These are phyloP conservation scores for Zaprionus africanus DNA, from an alignment of 1,140 invertebrate species.

Conservation along the genomic window DNA sequence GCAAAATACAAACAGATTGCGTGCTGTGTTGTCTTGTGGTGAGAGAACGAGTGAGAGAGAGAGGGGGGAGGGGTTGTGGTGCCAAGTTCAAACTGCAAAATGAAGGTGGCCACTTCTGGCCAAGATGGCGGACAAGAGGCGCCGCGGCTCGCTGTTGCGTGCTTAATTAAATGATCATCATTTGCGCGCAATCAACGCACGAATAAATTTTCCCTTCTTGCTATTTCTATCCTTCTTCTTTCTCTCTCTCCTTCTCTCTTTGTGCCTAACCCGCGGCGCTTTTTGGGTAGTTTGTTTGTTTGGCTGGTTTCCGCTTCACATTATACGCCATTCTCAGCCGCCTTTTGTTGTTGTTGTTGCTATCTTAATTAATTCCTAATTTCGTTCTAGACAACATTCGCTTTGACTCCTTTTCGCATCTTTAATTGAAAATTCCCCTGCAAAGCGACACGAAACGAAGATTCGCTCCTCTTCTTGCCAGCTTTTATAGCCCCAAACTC, in stretches of 20 bases:
- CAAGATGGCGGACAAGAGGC: slow-evolving; percentile 38
- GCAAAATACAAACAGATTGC: slow-evolving; percentile 81
- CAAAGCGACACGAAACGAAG: slow-evolving; percentile 47
- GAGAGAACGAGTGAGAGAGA: background rate
- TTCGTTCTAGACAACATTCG: slow-evolving; percentile 63
- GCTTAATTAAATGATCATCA: slow-evolving; percentile 83
- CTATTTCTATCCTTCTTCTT: slow-evolving; percentile 30
- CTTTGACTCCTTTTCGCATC: slow-evolving; percentile 74
- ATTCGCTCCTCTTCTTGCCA: background rate
- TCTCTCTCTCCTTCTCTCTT: background rate
- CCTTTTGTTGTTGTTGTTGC: slow-evolving; percentile 45
- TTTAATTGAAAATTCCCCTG: slow-evolving; percentile 81
- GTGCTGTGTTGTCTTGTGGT: slow-evolving; percentile 27
- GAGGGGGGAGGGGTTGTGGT: no score
- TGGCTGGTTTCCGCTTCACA: slow-evolving; percentile 79
- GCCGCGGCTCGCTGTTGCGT: slow-evolving; percentile 67
- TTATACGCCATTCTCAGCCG: slow-evolving; percentile 56
- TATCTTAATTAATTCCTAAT: slow-evolving; percentile 83
- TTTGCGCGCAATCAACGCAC: slow-evolving; percentile 82
- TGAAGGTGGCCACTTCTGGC: slow-evolving; percentile 52
- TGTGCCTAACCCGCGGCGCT: slow-evolving; percentile 68
- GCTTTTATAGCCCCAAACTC: background rate
- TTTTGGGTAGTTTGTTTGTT: slow-evolving; percentile 75
- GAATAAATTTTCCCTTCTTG: slow-evolving; percentile 72
- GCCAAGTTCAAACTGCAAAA: slow-evolving; percentile 16